Evolutionary conservation across 2,113 vertebrate species (phyloP).

Genomic region (Clarias macrocephalus): DNA sequence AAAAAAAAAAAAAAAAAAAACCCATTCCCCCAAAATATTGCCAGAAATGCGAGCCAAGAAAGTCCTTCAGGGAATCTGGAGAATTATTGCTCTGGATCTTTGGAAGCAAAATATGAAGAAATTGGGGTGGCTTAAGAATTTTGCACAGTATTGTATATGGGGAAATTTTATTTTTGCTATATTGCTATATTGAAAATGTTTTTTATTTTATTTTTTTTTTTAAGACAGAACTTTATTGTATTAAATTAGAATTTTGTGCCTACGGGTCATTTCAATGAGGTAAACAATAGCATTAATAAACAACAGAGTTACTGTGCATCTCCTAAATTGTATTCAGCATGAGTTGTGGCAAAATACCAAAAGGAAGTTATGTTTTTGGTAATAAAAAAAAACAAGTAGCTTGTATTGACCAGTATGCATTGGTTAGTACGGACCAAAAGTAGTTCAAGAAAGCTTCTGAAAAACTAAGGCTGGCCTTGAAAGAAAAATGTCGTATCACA

Average conservation of each 20-base stretch:
- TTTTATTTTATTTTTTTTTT: too few relatives aligned
- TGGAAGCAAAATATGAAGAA: too few relatives aligned
- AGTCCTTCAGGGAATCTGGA: too few relatives aligned
- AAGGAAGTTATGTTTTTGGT: not conserved
- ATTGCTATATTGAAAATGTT: not conserved
- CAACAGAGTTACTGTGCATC: not conserved
- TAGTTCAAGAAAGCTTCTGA: too few relatives aligned
- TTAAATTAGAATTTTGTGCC: not conserved
- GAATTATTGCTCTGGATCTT: too few relatives aligned
- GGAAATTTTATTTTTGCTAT: not conserved
- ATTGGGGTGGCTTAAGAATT: too few relatives aligned
- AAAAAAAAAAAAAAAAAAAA: too few relatives aligned
- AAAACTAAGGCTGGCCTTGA: too few relatives aligned
- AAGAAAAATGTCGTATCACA: too few relatives aligned
- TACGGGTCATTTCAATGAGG: not conserved
- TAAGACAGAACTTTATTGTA: not conserved
- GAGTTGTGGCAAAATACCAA: not conserved
- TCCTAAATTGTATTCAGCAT: not conserved
- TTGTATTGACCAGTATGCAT: not conserved
- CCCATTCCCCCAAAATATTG: too few relatives aligned
- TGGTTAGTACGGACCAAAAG: too few relatives aligned
- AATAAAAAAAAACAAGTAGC: not conserved
- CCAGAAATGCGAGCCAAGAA: too few relatives aligned
- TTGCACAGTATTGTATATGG: not conserved
- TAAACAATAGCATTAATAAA: not conserved